Base-by-base conservation (phyloP, 2,797 vertebrate species). In the Menidia menidia region DNA sequence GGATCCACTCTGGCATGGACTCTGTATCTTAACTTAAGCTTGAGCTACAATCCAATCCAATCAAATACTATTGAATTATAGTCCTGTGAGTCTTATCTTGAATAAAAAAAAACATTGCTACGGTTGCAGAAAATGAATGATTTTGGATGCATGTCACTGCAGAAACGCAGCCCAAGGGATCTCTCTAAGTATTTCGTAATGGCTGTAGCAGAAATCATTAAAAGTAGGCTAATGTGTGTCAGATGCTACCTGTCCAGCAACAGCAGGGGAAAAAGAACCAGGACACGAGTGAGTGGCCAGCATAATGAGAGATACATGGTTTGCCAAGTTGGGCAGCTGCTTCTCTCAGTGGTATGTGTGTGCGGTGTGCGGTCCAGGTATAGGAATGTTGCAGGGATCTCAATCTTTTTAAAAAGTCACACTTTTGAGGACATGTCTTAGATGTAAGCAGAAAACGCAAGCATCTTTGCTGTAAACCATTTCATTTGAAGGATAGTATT, bases 161-260 rank as follows among this genome's bases (percentile, higher is more conserved):
- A 85, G 77, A 85, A 84, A 71, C 35, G 65, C 47, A 65, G 35
- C 82, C 77, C 81, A 33, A 70, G 74, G 78, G 80, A 73, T 69
- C 53, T 78, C 87, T 86, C 33, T 78, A 79, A 83, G 74, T 82
- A 80, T 80, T 83, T 77, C 74, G 80, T 90, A 88, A 91, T 91
- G 82, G 82, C 83, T 83, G 82, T 81, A 80, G 78, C 79, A 88
- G 77, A 87, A 91, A 82, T 87, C 91, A 90, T 92, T 90, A 91
- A 88, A 90, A 87, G 87, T 71, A 33, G 81, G 81, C 84, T 92
- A 92, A 92, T 93, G 89, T 86, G 84, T 88, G 88, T 92, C 92
- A 92, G 91, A 91, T 91, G 92, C 83, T 92, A 92, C 88, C 89
- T 93, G 92, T 91, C 91, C 89, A 85, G 79, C 74, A 85, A 82